Evolutionary conservation across 92 coral and sea anemone genomes (phyloP).

Genomic region (Desmophyllum pertusum): DNA sequence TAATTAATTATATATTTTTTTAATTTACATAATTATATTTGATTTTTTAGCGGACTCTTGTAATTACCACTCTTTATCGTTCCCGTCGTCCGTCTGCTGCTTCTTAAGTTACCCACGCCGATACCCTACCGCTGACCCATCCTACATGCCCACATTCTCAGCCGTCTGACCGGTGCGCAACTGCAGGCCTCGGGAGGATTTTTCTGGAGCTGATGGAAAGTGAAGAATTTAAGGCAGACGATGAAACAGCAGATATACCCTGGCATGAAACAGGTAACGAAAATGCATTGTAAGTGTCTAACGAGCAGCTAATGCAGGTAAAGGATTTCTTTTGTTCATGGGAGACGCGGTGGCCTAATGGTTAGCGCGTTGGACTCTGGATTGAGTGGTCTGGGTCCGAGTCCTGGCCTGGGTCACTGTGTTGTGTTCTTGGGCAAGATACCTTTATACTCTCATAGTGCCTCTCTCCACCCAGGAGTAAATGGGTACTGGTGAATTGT

Average conservation of each 20-base stretch:
- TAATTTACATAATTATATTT: background rate
- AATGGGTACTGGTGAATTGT: too few relatives aligned
- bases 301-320: background rate
- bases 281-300: slow-evolving; percentile 74
- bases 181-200: slow-evolving; percentile 77
- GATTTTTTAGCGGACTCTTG: slow-evolving; percentile 63
- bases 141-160: slow-evolving; percentile 87
- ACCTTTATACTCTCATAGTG: too few relatives aligned
- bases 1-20: too few relatives aligned
- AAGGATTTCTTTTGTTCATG: too few relatives aligned
- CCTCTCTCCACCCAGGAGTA: too few relatives aligned
- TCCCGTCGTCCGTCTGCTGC: slow-evolving; percentile 86
- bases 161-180: slow-evolving; percentile 60
- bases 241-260: slow-evolving; percentile 93
- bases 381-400: too few relatives aligned
- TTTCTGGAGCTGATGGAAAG: slow-evolving; percentile 72
- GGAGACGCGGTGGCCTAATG: too few relatives aligned
- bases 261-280: slow-evolving; percentile 88
- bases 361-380: too few relatives aligned
- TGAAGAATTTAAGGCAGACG: slow-evolving; percentile 90
- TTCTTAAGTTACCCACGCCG: slow-evolving; percentile 80
- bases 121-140: slow-evolving; percentile 87
- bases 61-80: slow-evolving; percentile 88
- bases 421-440: too few relatives aligned
- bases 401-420: too few relatives aligned